Conservation (phyloP, 2,113 vertebrate genomes). For the Acanthochromis polyacanthus region DNA sequence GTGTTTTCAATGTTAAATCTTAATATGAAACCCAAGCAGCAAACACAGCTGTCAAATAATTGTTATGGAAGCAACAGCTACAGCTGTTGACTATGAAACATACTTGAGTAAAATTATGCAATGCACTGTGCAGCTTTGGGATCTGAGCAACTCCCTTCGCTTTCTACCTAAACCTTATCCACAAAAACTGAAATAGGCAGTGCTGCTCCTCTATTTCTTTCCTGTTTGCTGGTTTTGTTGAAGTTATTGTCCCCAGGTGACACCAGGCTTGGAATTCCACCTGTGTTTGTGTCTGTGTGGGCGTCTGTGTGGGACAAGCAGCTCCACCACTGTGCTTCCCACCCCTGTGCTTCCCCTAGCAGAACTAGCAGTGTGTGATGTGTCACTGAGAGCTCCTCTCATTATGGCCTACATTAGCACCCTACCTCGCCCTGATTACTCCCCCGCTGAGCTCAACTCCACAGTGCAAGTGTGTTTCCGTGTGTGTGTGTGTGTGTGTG, state of each 20-base stretch:
- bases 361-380: constrained; percentile 63
- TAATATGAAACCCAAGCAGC: neutral
- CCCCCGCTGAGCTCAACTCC: constrained; percentile 74
- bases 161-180: neutral
- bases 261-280: constrained; percentile 46
- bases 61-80: neutral
- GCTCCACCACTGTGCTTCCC: constrained; percentile 45
- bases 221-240: constrained; percentile 15
- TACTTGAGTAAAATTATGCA: neutral
- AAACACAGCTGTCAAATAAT: neutral
- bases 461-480: constrained; percentile 49
- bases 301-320: constrained; percentile 42
- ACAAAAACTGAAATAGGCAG: neutral
- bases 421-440: constrained; percentile 83
- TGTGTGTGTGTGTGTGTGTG: constrained; percentile 13
- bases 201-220: neutral
- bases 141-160: neutral
- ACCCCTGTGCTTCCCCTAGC: constrained; percentile 43
- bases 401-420: constrained; percentile 84
- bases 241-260: constrained; percentile 42
- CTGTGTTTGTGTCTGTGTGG: constrained; percentile 33
- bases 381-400: constrained; percentile 74
- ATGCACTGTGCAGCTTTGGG: neutral
- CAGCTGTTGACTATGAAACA: neutral
- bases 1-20: neutral